Evolutionary conservation across 2,113 vertebrate species (phyloP).

Genomic region (Microcebus griseorufus): DNA sequence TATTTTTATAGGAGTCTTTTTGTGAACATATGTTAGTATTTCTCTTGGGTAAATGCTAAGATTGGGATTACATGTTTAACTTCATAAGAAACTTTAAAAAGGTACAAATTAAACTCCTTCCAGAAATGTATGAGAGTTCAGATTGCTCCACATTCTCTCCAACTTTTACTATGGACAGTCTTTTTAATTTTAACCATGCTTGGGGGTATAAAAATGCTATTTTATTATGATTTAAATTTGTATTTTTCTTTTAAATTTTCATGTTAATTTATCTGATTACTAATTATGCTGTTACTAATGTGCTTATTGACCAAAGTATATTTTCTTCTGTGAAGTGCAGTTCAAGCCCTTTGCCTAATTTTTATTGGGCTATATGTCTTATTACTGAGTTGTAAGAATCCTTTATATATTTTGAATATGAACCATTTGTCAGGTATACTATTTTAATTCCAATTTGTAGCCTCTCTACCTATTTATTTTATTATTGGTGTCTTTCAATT

Average conservation of each 20-base stretch:
- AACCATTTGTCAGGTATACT: not conserved
- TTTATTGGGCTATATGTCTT: not conserved
- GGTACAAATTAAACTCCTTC: not conserved
- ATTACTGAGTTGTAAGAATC: not conserved
- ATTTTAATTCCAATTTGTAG: not conserved
- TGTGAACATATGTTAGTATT: slow-evolving; percentile 52
- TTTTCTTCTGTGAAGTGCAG: not conserved
- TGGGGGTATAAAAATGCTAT: not conserved
- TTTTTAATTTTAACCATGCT: not conserved
- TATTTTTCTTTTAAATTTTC: too few relatives aligned
- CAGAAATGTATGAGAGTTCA: not conserved
- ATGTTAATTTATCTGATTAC: not conserved
- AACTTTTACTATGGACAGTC: not conserved
- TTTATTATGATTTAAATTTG: not conserved
- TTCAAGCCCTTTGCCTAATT: not conserved
- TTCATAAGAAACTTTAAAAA: slow-evolving; percentile 28
- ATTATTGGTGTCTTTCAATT: not conserved
- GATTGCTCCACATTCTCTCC: not conserved
- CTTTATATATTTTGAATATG: not conserved
- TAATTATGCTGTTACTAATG: not conserved
- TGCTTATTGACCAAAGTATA: not conserved
- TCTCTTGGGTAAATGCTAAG: slow-evolving; percentile 33
- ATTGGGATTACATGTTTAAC: not conserved
- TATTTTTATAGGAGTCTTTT: slow-evolving; percentile 37
- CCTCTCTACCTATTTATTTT: not conserved